Evolutionary conservation across 2,113 vertebrate genomes (phyloP).

Genomic region (Lathamus discolor): DNA sequence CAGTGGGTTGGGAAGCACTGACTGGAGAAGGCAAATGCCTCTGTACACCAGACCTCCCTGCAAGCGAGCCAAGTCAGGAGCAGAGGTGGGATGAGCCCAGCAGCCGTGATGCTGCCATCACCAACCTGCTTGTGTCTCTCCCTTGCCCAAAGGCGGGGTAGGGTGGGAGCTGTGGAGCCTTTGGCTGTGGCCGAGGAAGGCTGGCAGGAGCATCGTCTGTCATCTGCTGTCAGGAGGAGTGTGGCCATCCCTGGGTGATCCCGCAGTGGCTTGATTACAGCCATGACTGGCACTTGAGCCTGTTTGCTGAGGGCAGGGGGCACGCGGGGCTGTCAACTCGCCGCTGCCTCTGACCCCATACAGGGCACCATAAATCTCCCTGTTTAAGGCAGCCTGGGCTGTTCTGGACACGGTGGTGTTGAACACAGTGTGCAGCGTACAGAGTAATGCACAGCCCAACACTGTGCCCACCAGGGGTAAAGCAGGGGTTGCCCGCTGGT

Average conservation of each 20-base stretch:
- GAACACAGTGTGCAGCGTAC: background rate
- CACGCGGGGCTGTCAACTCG: background rate
- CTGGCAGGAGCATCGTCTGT: conserved; percentile 13
- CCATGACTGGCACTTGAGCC: conserved; percentile 61
- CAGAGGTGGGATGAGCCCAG: background rate
- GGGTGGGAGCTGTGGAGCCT: background rate
- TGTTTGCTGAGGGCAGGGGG: conserved; percentile 49
- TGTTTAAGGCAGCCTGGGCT: background rate
- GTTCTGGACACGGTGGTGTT: background rate
- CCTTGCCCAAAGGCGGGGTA: background rate
- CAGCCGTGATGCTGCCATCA: rapidly evolving
- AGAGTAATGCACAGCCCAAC: rapidly evolving
- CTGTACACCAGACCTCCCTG: rapidly evolving
- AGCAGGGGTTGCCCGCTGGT: background rate
- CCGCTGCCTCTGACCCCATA: background rate
- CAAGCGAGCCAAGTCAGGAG: background rate
- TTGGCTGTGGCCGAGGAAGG: background rate
- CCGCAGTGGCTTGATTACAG: background rate
- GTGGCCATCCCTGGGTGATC: conserved; percentile 21
- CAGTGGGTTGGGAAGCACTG: background rate
- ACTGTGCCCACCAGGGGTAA: rapidly evolving
- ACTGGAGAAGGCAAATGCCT: background rate
- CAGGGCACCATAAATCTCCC: conserved; percentile 34
- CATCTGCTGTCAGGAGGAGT: background rate
- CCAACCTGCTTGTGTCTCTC: background rate